Conservation (phyloP, 2,797 vertebrate species). For the Silurus aristotelis region DNA sequence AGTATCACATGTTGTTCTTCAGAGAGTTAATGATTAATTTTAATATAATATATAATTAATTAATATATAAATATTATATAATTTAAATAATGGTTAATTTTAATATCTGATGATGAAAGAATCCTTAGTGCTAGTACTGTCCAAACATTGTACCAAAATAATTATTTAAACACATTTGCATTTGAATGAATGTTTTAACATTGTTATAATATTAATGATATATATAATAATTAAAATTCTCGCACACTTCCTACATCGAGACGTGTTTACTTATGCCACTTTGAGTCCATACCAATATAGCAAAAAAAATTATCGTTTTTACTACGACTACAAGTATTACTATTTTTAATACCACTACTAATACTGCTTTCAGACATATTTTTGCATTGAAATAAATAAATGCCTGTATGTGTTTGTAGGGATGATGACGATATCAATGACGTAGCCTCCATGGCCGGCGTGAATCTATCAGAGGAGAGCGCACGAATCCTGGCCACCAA, state of each 20-base stretch:
- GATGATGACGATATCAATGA: constrained; percentile 98
- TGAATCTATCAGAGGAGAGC: constrained; percentile 94
- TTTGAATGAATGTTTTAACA: not conserved
- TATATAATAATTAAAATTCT: not conserved
- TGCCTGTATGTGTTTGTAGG: constrained; percentile 68
- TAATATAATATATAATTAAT: too few relatives aligned
- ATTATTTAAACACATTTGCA: not conserved
- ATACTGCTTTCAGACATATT: not conserved
- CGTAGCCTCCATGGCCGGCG: constrained; percentile 97
- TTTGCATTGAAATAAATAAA: not conserved
- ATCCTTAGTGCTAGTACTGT: not conserved
- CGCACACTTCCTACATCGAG: not conserved
- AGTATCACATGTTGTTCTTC: not conserved
- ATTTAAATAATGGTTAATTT: not conserved
- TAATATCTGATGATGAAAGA: not conserved
- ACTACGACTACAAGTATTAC: too few relatives aligned
- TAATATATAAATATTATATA: too few relatives aligned
- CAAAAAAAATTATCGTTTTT: too few relatives aligned
- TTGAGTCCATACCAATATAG: not conserved
- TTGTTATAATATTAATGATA: not conserved
- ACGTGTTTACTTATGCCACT: not conserved
- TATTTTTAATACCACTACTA: too few relatives aligned
- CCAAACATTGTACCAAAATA: not conserved
- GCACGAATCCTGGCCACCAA: constrained; percentile 94
- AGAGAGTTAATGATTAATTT: not conserved